These are phyloP conservation scores for Cybosia mesomella DNA, from an alignment of 2,888 invertebrate genomes.

Conservation along the genomic window DNA sequence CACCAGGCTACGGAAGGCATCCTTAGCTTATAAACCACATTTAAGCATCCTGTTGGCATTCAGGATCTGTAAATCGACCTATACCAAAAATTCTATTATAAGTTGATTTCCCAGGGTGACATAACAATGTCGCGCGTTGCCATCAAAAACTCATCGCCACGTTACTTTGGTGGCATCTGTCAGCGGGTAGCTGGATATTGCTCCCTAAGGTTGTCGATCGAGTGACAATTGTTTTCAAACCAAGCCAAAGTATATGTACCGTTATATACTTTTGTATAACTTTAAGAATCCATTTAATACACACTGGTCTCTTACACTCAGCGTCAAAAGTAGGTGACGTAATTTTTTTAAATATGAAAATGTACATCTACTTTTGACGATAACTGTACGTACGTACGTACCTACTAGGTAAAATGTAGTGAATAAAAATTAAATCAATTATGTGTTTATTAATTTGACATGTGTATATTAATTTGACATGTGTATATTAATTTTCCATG, in stretches of 20 bases:
- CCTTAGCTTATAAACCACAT: background rate
- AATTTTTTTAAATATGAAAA: too few species aligned
- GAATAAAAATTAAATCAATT: too few species aligned
- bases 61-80: background rate
- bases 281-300: background rate
- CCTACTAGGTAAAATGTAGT: too few species aligned
- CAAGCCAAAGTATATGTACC: background rate
- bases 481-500: too few species aligned
- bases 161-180: constrained; percentile 14
- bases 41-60: background rate
- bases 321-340: too few species aligned
- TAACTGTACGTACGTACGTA: too few species aligned
- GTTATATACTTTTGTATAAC: background rate
- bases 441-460: too few species aligned
- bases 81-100: constrained; percentile 7
- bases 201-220: constrained; percentile 8
- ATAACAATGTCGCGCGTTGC: background rate
- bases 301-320: too few species aligned
- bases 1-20: too few species aligned
- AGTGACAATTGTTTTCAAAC: constrained; percentile 5
- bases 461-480: too few species aligned
- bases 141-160: constrained; percentile 15
- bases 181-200: constrained; percentile 10
- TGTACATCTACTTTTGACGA: too few species aligned
- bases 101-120: constrained; percentile 11